Evolutionary conservation across 2,797 vertebrate genomes (phyloP), one percentile per base, ranked within the genome.

Genomic region (Cercopithecus neglectus): DNA sequence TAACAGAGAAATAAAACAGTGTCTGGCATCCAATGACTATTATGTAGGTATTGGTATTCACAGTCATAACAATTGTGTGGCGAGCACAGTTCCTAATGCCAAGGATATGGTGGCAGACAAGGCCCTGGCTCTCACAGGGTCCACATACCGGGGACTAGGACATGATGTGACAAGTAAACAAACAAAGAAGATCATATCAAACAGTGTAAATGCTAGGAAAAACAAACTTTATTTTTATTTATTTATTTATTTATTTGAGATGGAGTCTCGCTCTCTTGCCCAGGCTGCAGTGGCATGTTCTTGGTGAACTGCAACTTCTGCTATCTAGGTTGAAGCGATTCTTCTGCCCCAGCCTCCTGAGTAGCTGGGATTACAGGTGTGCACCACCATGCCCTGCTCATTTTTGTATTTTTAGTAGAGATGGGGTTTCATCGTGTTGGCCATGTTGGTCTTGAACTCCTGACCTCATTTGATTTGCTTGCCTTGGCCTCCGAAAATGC

Each of bases 341-440:
- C 33, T 67, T 1, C 30, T 19, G 64, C 64, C 8, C 8, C 64
- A 67, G 64, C 33, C 64, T n/a, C 64, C 33, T 1, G 16, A n/a
- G 64, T n/a, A 67, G 33, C 33, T 67, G 17, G 16, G 8, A 67
- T 9, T 67, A 67, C 64, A n/a, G 33, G 64, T n/a, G 3, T 19
- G 30, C 7, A 2, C 16, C 64, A n/a, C 33, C 16, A 67, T 0
- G 7, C 16, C 33, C 16, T 1, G 8, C 16, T 19, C 17, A n/a
- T n/a, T n/a, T n/a, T 19, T n/a, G 33, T 67, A 33, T n/a, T n/a
- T 67, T 67, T 19, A n/a, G 16, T 19, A 67, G 33, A 67, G 33
- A 67, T 5, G 64, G 33, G 16, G 16, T 19, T 67, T 67, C 33
- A n/a, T 8, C 4, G 0, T 67, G 33, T n/a, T 67, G 64, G 8